Conservation (phyloP, 2,113 vertebrate species). For the Edolisoma coerulescens region DNA sequence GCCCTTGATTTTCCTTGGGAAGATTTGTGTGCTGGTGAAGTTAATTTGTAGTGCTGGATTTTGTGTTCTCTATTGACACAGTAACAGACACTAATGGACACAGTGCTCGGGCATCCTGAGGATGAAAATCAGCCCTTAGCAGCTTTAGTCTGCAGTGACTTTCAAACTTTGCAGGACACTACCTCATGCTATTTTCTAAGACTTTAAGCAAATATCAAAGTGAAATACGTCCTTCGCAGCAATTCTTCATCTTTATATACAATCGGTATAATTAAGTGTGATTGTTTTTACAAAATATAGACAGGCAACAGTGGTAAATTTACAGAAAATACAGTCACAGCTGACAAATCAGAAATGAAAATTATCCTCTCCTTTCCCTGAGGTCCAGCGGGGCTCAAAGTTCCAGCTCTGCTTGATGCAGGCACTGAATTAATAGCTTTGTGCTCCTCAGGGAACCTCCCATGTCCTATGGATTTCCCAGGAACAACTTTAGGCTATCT, state of each 20-base stretch:
- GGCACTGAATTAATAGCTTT: not conserved
- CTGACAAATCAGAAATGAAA: not conserved
- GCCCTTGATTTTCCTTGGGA: not conserved
- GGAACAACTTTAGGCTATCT: not conserved
- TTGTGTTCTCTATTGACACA: conserved; percentile 8
- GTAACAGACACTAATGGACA: not conserved
- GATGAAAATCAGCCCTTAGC: not conserved
- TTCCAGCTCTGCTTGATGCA: not conserved
- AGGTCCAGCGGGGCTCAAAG: not conserved
- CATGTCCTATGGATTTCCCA: not conserved
- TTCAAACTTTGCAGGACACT: not conserved
- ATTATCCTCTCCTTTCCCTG: not conserved
- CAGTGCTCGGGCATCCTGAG: not conserved
- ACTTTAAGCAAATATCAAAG: not conserved
- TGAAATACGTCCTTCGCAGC: not conserved
- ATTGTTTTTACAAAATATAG: not conserved
- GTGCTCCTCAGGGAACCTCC: not conserved
- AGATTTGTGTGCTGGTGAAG: not conserved
- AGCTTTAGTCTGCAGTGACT: not conserved
- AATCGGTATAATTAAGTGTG: not conserved
- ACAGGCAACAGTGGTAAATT: not conserved
- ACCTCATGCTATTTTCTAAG: not conserved
- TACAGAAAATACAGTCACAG: not conserved
- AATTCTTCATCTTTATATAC: not conserved
- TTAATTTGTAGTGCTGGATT: not conserved